Evolutionary conservation across 35 echinoderm and acorn worm genomes (phyloP), one percentile per base, ranked within the genome.

Genomic region (Apostichopus parvimensis): DNA sequence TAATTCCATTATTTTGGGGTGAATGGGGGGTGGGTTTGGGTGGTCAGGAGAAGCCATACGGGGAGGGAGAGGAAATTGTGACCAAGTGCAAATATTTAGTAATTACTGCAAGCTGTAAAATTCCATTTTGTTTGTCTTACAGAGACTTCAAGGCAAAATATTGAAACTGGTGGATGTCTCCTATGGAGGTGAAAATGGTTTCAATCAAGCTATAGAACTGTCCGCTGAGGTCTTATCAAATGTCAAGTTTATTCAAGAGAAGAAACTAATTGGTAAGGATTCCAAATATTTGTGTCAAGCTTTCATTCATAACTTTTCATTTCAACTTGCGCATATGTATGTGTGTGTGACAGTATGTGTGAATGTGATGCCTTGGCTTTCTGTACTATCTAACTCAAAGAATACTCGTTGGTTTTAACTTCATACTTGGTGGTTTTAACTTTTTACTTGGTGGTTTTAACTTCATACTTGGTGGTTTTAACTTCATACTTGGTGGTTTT

Each of bases 221-320:
- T 98, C 96, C 15, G 84, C 96, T 52, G 96, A 98, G 64, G 96
- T 98, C 88, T 70, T 98, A 79, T 93, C 94, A 6, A 98, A 98
- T 94, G 96, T 98, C 89, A 98, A 98, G 82, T 98, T 98, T 90
- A 98, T 98, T 75, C 96, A 98, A 73, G 96, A 98, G 78, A 98
- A 98, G 94, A 98, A 98, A 80, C 92, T 98, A 58, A 98, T 98
- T 60, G 96, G 96, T 98, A 98, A 92, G 70, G 8, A 68, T 45
- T 45, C 34, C 34, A 45, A 45, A 45, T 45, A 45, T 45, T 45
- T 45, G 34, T 45, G 34, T 45, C 34, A 45, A 45, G 34, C 34
- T 45, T 45, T 45, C 34, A 45, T 45, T 45, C 34, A 45, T 45
- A 2, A 45, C 34, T 45, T 45, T 45, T 0, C 34, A 45, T 45